Conservation (phyloP, 2,888 invertebrate genomes). For the Parascotia fuliginaria region DNA sequence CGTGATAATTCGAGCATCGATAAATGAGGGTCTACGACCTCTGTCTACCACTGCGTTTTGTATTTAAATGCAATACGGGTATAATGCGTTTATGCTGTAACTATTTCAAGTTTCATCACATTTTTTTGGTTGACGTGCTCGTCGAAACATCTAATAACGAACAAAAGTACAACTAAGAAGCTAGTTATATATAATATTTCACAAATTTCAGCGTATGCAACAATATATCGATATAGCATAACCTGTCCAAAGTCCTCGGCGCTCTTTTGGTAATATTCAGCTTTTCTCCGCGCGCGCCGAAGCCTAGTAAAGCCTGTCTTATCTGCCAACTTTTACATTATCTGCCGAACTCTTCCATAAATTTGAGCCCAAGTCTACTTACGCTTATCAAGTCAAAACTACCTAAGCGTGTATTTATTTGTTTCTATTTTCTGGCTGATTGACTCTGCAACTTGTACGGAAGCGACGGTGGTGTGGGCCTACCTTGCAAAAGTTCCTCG, state of each 20-base stretch:
- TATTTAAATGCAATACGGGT: neutral
- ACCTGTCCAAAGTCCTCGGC: constrained; percentile 52
- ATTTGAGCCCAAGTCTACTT: constrained; percentile 73
- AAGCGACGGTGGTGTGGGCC: constrained; percentile 66
- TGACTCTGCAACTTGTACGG: constrained; percentile 70
- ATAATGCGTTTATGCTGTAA: neutral
- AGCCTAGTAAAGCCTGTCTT: constrained; percentile 72
- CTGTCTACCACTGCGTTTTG: constrained; percentile 3
- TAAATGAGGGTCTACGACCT: neutral
- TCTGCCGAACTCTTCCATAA: constrained; percentile 76
- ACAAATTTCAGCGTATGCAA: constrained; percentile 9
- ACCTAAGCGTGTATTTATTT: constrained; percentile 81
- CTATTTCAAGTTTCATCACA: neutral
- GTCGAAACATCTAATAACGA: too few relatives aligned
- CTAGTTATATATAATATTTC: neutral
- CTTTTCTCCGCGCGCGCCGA: constrained; percentile 56
- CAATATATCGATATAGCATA: constrained; percentile 57
- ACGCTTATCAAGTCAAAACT: constrained; percentile 82
- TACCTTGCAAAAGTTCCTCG: constrained; percentile 73
- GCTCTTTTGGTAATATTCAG: constrained; percentile 64
- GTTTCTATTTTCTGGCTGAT: constrained; percentile 82
- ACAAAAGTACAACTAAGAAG: too few relatives aligned
- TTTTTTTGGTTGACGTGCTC: too few relatives aligned
- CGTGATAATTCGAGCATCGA: constrained; percentile 2
- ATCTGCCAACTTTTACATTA: constrained; percentile 81